phyloP scores from a whole-genome alignment of 2,113 vertebrate species.

The Lampris incognitus region DNA sequence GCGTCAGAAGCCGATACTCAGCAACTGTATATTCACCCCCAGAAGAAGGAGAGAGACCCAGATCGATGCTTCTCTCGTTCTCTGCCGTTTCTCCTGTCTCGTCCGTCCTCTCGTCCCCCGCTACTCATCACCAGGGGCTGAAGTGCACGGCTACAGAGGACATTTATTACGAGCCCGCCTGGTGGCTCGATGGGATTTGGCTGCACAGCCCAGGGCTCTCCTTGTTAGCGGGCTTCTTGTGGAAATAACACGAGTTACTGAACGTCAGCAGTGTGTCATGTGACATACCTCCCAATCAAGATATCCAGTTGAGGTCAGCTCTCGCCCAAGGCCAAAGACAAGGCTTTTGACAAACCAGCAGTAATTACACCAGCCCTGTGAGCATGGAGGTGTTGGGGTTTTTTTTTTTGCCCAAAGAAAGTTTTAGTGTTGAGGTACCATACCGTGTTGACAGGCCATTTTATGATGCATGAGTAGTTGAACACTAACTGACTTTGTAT shows the following conservation, averaged over 20 bases:
- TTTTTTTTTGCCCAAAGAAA: background rate
- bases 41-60: conserved; percentile 61
- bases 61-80: conserved; percentile 62
- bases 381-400: background rate
- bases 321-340: conserved; percentile 30
- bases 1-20: conserved; percentile 60
- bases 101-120: background rate
- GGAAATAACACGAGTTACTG: conserved; percentile 31
- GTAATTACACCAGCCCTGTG: conserved; percentile 35
- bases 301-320: background rate
- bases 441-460: background rate
- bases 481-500: background rate
- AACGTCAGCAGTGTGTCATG: conserved; percentile 26
- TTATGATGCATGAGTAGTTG: background rate
- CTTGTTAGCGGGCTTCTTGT: conserved; percentile 57
- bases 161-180: conserved; percentile 62
- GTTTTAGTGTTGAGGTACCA: background rate
- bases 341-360: conserved; percentile 45
- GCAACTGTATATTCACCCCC: conserved; percentile 63
- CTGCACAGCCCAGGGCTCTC: conserved; percentile 29
- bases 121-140: conserved; percentile 57
- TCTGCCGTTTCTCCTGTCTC: conserved; percentile 9
- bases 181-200: conserved; percentile 58
- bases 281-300: conserved; percentile 47
- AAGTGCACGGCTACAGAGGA: conserved; percentile 49